Percentiles rank a stretch among this genome's conserved stretches.
phyloP scores from a whole-genome alignment of 2,797 vertebrate genomes.

The Menidia menidia region DNA sequence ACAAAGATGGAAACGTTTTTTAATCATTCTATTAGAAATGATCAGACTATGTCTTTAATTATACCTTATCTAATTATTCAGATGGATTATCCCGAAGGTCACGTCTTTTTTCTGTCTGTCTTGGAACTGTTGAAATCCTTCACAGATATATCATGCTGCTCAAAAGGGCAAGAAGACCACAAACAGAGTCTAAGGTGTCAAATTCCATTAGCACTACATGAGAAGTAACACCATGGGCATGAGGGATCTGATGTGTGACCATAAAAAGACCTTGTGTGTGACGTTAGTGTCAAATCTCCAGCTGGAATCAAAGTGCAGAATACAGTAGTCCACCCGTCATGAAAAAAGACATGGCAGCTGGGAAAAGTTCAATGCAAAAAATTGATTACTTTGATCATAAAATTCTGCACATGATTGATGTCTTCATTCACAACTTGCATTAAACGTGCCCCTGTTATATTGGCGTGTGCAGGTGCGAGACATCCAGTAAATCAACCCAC shows the following conservation, averaged over 20 bases:
- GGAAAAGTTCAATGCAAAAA: not conserved
- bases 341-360: constrained; percentile 1
- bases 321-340: not conserved
- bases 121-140: constrained; percentile 53
- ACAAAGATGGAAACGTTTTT: not conserved
- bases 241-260: constrained; percentile 30
- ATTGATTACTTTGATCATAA: constrained; percentile 1
- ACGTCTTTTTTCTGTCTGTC: not conserved
- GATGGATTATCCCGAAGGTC: not conserved
- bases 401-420: not conserved
- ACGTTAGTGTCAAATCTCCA: not conserved
- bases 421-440: constrained; percentile 5
- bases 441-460: not conserved
- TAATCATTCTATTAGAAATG: not conserved
- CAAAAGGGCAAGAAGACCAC: constrained; percentile 49
- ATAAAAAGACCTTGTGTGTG: constrained; percentile 32
- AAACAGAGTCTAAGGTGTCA: constrained; percentile 57
- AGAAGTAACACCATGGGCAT: constrained; percentile 28
- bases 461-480: not conserved
- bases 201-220: constrained; percentile 59
- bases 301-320: not conserved
- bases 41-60: not conserved
- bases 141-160: constrained; percentile 49
- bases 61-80: not conserved
- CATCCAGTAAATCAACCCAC: not conserved